Percentiles rank a stretch among this genome's conserved stretches.
Conservation (phyloP, 2,113 vertebrate species). For the Eidolon helvum region DNA sequence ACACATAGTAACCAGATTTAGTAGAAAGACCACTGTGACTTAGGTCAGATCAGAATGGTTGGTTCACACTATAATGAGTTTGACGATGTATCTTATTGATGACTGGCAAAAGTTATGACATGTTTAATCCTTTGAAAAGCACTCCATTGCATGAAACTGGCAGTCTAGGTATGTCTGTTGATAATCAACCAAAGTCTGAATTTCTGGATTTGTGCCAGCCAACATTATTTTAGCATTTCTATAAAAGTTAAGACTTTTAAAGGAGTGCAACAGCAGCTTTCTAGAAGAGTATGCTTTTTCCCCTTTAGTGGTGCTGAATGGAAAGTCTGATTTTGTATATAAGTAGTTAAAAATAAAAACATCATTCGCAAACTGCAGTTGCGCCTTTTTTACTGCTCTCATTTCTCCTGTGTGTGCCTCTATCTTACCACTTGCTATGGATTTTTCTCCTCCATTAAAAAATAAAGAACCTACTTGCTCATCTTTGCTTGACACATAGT, state of each 20-base stretch:
- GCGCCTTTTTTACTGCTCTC: neutral
- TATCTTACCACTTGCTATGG: neutral
- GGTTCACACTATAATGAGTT: neutral
- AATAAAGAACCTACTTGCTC: neutral
- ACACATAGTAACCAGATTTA: neutral
- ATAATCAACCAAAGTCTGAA: neutral
- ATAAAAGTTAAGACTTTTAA: slow-evolving; percentile 31
- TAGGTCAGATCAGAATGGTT: neutral
- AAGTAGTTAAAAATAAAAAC: neutral
- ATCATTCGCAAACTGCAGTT: neutral
- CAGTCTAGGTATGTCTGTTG: slow-evolving; percentile 5
- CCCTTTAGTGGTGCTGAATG: neutral
- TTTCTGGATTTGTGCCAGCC: slow-evolving; percentile 10
- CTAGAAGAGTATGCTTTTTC: neutral
- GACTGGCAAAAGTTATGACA: slow-evolving; percentile 26
- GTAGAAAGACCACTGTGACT: neutral
- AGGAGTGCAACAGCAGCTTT: neutral
- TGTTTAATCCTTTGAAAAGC: slow-evolving; percentile 44
- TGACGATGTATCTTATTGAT: neutral
- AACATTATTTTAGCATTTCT: slow-evolving; percentile 20
- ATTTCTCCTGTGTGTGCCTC: neutral
- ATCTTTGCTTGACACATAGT: neutral
- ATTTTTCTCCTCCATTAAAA: neutral
- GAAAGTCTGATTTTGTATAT: neutral
- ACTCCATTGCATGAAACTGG: slow-evolving; percentile 22